phyloP scores from a whole-genome alignment of 2,888 invertebrate species.

The Leptopilina drosophilae region DNA sequence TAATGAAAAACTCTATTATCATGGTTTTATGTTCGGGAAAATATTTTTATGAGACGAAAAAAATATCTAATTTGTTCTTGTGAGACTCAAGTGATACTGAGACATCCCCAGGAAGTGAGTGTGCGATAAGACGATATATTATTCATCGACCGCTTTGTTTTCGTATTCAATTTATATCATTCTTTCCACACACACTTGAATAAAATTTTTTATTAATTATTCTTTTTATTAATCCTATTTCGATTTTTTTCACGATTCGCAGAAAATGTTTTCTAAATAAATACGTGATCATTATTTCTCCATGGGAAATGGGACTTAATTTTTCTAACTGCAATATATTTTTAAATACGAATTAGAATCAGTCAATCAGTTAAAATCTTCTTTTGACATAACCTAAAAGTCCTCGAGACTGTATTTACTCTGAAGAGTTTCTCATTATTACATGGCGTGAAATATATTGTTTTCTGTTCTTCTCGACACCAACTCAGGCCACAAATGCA shows the following conservation, averaged over 20 bases:
- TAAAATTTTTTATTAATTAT: no score
- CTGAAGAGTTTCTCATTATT: constrained; percentile 33
- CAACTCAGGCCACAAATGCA: constrained; percentile 35
- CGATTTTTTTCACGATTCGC: no score
- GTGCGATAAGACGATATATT: constrained; percentile 61
- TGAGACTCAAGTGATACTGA: constrained; percentile 64
- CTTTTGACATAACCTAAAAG: no score
- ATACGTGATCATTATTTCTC: no score
- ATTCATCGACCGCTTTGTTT: neutral
- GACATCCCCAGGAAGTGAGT: constrained; percentile 67
- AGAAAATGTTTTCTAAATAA: no score
- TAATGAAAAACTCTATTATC: neutral
- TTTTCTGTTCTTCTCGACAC: constrained; percentile 29
- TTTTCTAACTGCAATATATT: no score
- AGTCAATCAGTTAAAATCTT: no score
- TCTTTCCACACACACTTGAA: neutral
- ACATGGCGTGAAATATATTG: constrained; percentile 20
- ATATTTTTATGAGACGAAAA: neutral
- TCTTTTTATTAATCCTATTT: no score
- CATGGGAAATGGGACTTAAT: no score
- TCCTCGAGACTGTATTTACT: constrained; percentile 7
- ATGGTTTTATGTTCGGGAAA: neutral
- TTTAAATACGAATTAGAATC: no score
- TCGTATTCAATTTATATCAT: neutral
- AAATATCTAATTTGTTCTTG: constrained; percentile 13